Evolutionary conservation across 2,113 vertebrate genomes (phyloP).

Genomic region (Danio rerio): DNA sequence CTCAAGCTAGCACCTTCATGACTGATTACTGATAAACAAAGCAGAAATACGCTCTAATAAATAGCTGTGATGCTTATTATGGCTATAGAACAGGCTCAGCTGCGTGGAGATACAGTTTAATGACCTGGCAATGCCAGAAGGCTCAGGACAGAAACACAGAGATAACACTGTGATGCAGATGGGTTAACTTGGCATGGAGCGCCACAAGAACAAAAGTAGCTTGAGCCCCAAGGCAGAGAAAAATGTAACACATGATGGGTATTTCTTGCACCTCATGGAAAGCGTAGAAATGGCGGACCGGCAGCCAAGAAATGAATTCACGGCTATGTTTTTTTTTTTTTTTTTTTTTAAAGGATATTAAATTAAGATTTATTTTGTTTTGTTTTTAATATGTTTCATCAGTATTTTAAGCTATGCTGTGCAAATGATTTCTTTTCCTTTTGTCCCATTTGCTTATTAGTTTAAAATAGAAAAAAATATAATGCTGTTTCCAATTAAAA

Average conservation of each 20-base stretch:
- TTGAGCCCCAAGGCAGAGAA: slow-evolving; percentile 48
- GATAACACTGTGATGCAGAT: slow-evolving; percentile 48
- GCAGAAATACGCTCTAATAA: slow-evolving; percentile 42
- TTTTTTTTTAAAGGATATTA: no score
- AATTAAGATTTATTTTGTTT: no score
- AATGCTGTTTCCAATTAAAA: no score
- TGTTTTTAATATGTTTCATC: no score
- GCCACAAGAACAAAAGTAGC: slow-evolving; percentile 48
- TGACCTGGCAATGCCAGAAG: slow-evolving; percentile 20
- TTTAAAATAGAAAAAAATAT: no score
- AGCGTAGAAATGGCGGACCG: neutral
- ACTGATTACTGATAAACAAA: slow-evolving; percentile 32
- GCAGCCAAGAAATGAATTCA: slow-evolving; percentile 33
- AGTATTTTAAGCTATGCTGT: no score
- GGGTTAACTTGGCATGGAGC: slow-evolving; percentile 51
- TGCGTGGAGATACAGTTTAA: slow-evolving; percentile 38
- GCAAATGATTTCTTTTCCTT: no score
- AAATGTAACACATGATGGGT: slow-evolving; percentile 48
- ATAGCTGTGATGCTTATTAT: slow-evolving; percentile 28
- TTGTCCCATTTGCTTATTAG: no score
- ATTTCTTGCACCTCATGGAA: slow-evolving; percentile 47
- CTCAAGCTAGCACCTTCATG: slow-evolving; percentile 2
- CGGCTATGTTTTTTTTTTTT: no score
- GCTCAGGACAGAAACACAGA: slow-evolving; percentile 38
- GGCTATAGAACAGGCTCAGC: slow-evolving; percentile 31